These are phyloP conservation scores for Ceyx margarethae DNA, from an alignment of 2,113 vertebrate genomes.

Conservation along the genomic window DNA sequence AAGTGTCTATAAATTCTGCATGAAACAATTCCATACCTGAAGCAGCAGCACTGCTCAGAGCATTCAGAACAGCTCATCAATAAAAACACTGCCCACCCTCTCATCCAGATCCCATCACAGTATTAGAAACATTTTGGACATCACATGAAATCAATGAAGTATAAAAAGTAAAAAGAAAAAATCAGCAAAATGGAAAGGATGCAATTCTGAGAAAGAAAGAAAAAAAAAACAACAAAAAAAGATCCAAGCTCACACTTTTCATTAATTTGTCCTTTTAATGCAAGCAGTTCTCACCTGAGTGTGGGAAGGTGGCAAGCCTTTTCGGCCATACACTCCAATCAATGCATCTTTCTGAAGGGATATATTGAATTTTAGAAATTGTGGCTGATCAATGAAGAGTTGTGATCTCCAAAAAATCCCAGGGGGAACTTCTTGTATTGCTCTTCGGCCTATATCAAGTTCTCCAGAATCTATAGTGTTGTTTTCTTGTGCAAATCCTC, in stretches of 20 bases:
- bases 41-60: neutral
- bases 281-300: conserved; percentile 85
- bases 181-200: neutral
- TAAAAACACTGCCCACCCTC: neutral
- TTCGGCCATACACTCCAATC: conserved; percentile 96
- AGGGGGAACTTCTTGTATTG: conserved; percentile 87
- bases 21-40: neutral
- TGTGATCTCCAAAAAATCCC: conserved; percentile 97
- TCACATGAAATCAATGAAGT: neutral
- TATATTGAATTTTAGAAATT: conserved; percentile 99
- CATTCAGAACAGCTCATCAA: neutral
- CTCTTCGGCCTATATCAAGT: conserved; percentile 90
- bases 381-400: conserved; percentile 88
- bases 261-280: neutral
- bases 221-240: neutral
- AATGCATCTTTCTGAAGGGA: conserved; percentile 97
- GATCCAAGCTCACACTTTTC: neutral
- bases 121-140: neutral
- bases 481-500: conserved; percentile 88
- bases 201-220: neutral
- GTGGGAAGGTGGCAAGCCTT: conserved; percentile 94
- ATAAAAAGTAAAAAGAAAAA: neutral
- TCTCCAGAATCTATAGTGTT: conserved; percentile 93
- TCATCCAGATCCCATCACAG: neutral
- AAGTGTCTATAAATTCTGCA: neutral